Conservation (phyloP, 2,888 invertebrate species). For the Perizoma flavofasciatum region DNA sequence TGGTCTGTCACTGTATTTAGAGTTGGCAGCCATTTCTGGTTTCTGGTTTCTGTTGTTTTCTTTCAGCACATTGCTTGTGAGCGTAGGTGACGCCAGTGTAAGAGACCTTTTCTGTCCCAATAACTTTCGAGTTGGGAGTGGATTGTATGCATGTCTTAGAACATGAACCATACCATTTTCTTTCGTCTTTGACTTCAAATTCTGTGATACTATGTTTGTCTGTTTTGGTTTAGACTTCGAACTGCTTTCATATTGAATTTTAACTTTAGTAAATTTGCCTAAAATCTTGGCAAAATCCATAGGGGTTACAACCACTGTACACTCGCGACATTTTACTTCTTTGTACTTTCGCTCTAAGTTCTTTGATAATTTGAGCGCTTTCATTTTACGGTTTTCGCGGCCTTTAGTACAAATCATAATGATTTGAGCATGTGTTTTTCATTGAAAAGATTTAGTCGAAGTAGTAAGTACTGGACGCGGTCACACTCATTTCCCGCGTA, state of each 20-base stretch:
- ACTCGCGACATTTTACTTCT: conserved; percentile 75
- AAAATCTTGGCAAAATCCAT: conserved; percentile 81
- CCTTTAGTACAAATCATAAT: conserved; percentile 69
- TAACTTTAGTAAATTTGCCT: conserved; percentile 79
- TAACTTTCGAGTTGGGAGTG: conserved; percentile 60
- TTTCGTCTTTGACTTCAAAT: conserved; percentile 66
- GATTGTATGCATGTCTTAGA: conserved; percentile 62
- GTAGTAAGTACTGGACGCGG: conserved; percentile 47
- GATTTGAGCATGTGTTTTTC: conserved; percentile 28
- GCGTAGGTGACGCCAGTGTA: conserved; percentile 39
- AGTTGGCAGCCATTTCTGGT: conserved; percentile 22
- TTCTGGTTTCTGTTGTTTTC: conserved; percentile 70
- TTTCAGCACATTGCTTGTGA: conserved; percentile 62
- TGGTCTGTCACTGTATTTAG: conserved; percentile 45
- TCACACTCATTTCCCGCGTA: conserved; percentile 83
- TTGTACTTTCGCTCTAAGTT: conserved; percentile 69
- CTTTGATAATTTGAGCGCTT: conserved; percentile 62
- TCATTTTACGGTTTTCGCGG: conserved; percentile 60
- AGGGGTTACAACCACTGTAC: conserved; percentile 72
- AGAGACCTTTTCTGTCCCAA: conserved; percentile 50
- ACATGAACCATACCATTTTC: conserved; percentile 78
- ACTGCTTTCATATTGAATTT: conserved; percentile 75
- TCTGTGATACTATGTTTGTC: conserved; percentile 46
- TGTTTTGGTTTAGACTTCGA: conserved; percentile 60
- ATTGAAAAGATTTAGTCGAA: conserved; percentile 36